Base-by-base conservation (phyloP, 2,797 vertebrate genomes). In the Sandelia bainsii region DNA sequence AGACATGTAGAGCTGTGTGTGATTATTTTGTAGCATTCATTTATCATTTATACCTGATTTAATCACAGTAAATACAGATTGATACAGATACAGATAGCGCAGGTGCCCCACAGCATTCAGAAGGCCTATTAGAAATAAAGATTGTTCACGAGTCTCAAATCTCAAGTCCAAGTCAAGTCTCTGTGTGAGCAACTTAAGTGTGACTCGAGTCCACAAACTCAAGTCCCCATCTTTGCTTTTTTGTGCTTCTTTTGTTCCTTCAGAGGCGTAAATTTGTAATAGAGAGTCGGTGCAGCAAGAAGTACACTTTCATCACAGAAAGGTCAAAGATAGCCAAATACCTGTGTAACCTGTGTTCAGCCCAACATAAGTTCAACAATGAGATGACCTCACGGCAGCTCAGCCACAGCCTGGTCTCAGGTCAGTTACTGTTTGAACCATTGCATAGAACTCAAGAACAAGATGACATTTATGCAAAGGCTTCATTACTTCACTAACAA, bases 341-440 rank as follows among this genome's bases (percentile, higher is more conserved):
- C 78, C 86, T 97, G 34, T 94, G 97, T 72, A 90, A 94, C 54
- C 95, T 98, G 66, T 97, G 97, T 63, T 95, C 94, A 13, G 94
- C 94, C 8, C 96, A 97, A 77, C 96, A 96, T 84, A 94, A 95
- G 89, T 97, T 97, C 89, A 94, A 95, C 52, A 96, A 94, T 8
- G 95, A 95, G 89, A 96, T 94, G 94, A 93, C 81, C 79, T 95
- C 95, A 3, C 93, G 94, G n/a, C 95, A 93, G 62, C 92, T 94
- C 16, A 92, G 74, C 80, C 91, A 92, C 72, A 93, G 80, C 69
- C 72, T 92, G 25, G 86, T 85, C 50, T 80, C 93, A 82, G 95
- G 96, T 95, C 68, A 76, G 91, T 70, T 22, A 9, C 10, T 23
- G 6, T n/a, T n/a, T n/a, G n/a, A 8, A 46, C 23, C 17, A 8